phyloP scores from a whole-genome alignment of 2,888 invertebrate genomes.

The Phorcus lineatus region DNA sequence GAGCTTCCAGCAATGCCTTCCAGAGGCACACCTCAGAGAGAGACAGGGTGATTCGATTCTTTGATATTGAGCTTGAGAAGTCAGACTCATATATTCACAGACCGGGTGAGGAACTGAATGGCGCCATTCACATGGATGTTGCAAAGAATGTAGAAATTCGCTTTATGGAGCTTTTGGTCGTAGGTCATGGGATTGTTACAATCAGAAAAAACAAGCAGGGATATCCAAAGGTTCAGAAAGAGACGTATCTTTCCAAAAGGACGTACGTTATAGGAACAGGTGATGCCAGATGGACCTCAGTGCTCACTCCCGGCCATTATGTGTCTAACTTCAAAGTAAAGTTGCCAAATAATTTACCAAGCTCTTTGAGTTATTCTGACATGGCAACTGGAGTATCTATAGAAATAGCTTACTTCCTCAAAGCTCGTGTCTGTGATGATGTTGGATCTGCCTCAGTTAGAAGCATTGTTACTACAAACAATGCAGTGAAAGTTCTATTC shows the following conservation, averaged over 20 bases:
- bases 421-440: constrained; percentile 68
- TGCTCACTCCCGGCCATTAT: constrained; percentile 68
- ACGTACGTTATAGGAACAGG: constrained; percentile 63
- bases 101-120: constrained; percentile 66
- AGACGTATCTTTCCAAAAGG: constrained; percentile 64
- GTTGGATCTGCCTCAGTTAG: constrained; percentile 44
- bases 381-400: constrained; percentile 55
- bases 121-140: constrained; percentile 64
- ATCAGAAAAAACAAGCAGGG: constrained; percentile 49
- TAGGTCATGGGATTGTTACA: constrained; percentile 61
- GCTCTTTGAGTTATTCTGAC: constrained; percentile 57
- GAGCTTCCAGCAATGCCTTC: not conserved
- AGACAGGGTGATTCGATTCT: constrained; percentile 56
- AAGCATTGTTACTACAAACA: constrained; percentile 50
- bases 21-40: constrained; percentile 42
- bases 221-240: constrained; percentile 47
- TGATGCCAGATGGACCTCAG: constrained; percentile 54
- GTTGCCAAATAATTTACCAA: constrained; percentile 63
- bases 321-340: constrained; percentile 64
- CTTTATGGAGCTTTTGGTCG: constrained; percentile 65
- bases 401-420: constrained; percentile 61
- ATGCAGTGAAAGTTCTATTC: constrained; percentile 59
- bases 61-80: constrained; percentile 65
- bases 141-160: constrained; percentile 58
- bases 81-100: constrained; percentile 51